A percentile compares a stretch with the other conserved stretches of the same genome.
Conservation (phyloP, 2,113 vertebrate species). For the Limanda limanda region DNA sequence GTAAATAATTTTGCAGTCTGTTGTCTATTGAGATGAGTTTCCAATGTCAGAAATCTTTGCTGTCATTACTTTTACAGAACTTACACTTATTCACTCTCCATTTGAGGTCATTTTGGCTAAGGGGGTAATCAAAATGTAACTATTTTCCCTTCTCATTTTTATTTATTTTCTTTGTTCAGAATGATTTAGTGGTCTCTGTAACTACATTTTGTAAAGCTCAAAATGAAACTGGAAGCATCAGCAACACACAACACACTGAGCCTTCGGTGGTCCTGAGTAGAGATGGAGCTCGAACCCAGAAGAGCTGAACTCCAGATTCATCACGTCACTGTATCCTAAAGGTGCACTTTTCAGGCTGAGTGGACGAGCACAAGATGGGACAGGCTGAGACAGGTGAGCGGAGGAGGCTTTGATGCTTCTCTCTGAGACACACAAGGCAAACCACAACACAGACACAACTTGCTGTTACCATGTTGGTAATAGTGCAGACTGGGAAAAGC, state of each 20-base stretch:
- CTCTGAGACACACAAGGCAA: constrained; percentile 28
- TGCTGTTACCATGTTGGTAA: background rate
- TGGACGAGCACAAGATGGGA: constrained; percentile 41
- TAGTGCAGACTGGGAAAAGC: constrained; percentile 1
- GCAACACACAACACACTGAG: too few relatives aligned
- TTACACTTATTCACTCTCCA: background rate
- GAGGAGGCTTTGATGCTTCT: constrained; percentile 29
- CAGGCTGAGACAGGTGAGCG: constrained; percentile 54
- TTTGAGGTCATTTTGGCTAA: background rate
- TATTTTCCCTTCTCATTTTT: background rate
- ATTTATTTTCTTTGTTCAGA: too few relatives aligned
- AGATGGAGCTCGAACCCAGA: constrained; percentile 3
- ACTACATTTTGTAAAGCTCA: too few relatives aligned
- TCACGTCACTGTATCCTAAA: constrained; percentile 41
- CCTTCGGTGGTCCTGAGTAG: background rate
- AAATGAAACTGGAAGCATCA: too few relatives aligned
- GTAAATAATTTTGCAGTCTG: background rate
- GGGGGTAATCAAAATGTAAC: background rate
- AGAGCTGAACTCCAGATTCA: constrained; percentile 5
- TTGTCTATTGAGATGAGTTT: background rate
- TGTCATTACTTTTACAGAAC: background rate
- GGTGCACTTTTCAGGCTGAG: constrained; percentile 57
- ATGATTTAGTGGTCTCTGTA: too few relatives aligned
- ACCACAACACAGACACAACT: constrained; percentile 36
- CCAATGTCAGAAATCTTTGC: background rate